Evolutionary conservation across 2,113 vertebrate genomes (phyloP), one percentile per base, ranked within the genome.

Genomic region (Lampris incognitus): DNA sequence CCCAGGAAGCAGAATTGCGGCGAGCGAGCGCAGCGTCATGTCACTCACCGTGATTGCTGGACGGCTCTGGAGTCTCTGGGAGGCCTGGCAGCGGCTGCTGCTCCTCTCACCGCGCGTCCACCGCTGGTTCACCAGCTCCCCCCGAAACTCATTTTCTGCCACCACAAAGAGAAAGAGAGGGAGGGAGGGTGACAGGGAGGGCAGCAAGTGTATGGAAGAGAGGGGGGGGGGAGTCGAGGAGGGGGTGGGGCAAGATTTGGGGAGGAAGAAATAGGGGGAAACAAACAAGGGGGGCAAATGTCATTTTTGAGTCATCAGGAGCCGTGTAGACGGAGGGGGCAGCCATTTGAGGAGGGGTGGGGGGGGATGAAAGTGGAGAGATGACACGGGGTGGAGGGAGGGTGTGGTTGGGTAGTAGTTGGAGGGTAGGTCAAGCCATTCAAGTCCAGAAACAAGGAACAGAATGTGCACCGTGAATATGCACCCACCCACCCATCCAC

Each of bases 141-240:
- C 96, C 90, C 95, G 96, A 93, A 97, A 99, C 89, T 98, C 97
- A 99, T 98, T 96, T 96, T 99, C 97, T 99, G 85, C 37, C 8
- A 65, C 49, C 58, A 68, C 48, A 38, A 82, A 68, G 41, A 9
- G 10, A 5, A 9, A 11, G 11, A 6, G 63, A 50, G 13, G 40
- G 48, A 55, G 2, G 11, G 9, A 48, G 65, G 24, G 11, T 2
- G 56, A 49, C 3, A 11, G 13, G 24, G 11, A 58, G 49, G 13
- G 40, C 1, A 41, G 46, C 36, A 24, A 7, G 38, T 59, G 50
- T 37, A 38, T 39, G 44, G 7, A 5, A 59, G 24, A 51, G 3
- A 38, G 11, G 10, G 40, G 8, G 71, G 79, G 57, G 62, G 52
- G 52, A 78, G 6, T 41, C 9, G 48, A 48, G 9, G 40, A 41